Conservation (phyloP, 1,140 invertebrate genomes). For the Triops cancriformis region DNA sequence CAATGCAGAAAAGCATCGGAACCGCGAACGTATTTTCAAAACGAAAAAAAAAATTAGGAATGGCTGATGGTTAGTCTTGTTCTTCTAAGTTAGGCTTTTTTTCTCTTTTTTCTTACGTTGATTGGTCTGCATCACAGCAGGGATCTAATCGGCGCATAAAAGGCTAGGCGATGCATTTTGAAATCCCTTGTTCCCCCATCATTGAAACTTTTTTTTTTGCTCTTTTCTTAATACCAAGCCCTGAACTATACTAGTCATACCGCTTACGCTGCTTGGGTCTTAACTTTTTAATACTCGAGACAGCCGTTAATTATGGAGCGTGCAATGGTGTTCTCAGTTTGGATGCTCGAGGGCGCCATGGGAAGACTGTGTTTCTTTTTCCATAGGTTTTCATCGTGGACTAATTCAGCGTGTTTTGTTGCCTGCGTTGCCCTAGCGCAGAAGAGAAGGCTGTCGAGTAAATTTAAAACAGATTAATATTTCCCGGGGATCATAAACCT, state of each 20-base stretch:
- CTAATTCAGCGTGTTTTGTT: slow-evolving; percentile 44
- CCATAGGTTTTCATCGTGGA: slow-evolving; percentile 62
- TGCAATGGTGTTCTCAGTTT: slow-evolving; percentile 2
- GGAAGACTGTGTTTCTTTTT: slow-evolving; percentile 60
- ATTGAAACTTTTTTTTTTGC: not conserved
- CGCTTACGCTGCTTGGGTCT: not conserved
- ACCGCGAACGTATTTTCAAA: not conserved
- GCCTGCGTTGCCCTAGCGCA: not conserved
- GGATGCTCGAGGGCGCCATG: not conserved
- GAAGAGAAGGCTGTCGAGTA: not conserved
- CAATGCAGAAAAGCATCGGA: not conserved
- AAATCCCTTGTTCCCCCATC: not conserved
- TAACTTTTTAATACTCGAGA: not conserved
- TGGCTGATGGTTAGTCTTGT: not conserved
- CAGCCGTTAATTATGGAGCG: slow-evolving; percentile 7
- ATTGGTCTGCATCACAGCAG: slow-evolving; percentile 9
- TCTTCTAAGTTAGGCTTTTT: not conserved
- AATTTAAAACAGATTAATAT: not conserved
- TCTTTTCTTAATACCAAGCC: not conserved
- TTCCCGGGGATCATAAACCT: not conserved
- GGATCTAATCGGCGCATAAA: not conserved
- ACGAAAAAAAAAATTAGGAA: not conserved
- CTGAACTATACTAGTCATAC: not conserved
- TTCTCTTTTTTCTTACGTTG: not conserved
- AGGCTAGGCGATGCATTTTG: not conserved